Evolutionary conservation across 2,797 vertebrate genomes (phyloP).

Genomic region (Anas bernieri): DNA sequence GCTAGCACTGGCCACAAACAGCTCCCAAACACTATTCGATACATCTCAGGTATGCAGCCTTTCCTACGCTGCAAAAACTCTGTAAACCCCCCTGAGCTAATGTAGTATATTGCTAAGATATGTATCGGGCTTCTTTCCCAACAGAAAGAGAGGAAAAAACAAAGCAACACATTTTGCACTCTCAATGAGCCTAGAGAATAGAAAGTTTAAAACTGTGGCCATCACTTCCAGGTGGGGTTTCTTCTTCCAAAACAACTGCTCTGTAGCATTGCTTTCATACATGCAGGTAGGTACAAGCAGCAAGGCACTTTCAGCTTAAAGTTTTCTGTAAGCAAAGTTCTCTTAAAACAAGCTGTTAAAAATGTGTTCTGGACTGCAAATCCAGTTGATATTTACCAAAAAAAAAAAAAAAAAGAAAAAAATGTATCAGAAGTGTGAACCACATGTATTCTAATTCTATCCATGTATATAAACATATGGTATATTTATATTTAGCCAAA

Average conservation of each 20-base stretch:
- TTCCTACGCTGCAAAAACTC: background rate
- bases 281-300: background rate
- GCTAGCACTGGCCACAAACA: background rate
- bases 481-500: background rate
- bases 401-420: background rate
- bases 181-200: background rate
- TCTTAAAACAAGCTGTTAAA: background rate
- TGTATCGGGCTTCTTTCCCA: background rate
- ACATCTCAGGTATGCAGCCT: fast-evolving
- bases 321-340: background rate
- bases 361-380: background rate
- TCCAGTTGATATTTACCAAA: background rate
- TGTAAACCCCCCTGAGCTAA: background rate
- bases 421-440: background rate
- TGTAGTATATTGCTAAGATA: background rate
- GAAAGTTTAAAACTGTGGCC: background rate
- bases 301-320: background rate
- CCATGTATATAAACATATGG: background rate
- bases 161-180: background rate
- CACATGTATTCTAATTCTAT: background rate
- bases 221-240: background rate
- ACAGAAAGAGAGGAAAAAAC: background rate
- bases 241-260: background rate
- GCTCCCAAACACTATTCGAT: background rate
- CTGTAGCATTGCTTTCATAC: background rate